A percentile compares a stretch with the other conserved stretches of the same genome.
Evolutionary conservation across 2,888 invertebrate species (phyloP).

Genomic region (Drosophila lacicola): DNA sequence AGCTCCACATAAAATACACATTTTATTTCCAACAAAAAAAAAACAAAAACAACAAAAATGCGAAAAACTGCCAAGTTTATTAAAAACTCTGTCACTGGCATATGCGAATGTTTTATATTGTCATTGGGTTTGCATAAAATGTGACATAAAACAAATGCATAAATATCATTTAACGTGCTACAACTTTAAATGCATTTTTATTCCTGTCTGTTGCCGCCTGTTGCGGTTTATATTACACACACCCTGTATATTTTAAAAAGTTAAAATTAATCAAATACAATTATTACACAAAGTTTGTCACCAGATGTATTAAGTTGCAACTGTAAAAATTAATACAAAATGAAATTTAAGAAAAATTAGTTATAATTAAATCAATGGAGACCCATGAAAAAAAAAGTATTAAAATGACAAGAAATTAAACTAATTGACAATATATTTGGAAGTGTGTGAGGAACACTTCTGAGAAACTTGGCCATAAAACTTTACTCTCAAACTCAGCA

Average conservation of each 20-base stretch:
- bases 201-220: constrained; percentile 17
- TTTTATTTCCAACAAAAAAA: constrained; percentile 8
- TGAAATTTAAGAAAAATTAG: background rate
- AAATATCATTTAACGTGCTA: constrained; percentile 64
- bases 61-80: constrained; percentile 59
- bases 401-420: too few species aligned
- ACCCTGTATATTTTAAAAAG: background rate
- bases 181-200: constrained; percentile 39
- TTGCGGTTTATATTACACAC: constrained; percentile 32
- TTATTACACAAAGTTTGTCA: background rate
- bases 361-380: background rate
- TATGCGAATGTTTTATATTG: constrained; percentile 64
- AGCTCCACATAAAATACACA: constrained; percentile 58
- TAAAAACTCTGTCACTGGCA: constrained; percentile 76
- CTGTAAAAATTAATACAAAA: background rate
- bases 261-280: background rate
- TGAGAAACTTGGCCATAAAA: too few species aligned
- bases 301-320: background rate
- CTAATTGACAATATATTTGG: too few species aligned
- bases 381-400: too few species aligned
- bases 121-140: constrained; percentile 62
- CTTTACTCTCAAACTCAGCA: too few species aligned
- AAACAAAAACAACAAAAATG: constrained; percentile 1
- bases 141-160: constrained; percentile 70
- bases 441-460: too few species aligned